A percentile compares a stretch with the other conserved stretches of the same genome.
Conservation (phyloP, 1,140 invertebrate genomes). For the Rhagoletis pomonella region DNA sequence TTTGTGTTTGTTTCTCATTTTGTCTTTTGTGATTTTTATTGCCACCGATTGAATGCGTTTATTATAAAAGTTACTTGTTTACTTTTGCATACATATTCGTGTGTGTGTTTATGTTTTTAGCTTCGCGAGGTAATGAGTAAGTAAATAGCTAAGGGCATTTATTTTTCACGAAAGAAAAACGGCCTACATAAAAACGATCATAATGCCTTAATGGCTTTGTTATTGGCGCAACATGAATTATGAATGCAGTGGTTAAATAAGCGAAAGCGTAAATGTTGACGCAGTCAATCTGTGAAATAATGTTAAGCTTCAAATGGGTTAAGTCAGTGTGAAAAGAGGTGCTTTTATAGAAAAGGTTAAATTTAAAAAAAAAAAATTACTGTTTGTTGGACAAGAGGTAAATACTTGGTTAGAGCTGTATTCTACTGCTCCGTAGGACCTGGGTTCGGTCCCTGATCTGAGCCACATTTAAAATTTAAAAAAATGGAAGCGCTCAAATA, state of each 20-base stretch:
- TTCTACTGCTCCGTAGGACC: too few relatives aligned
- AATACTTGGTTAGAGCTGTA: too few relatives aligned
- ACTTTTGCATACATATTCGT: neutral
- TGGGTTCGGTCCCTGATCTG: too few relatives aligned
- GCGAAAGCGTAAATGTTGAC: slow-evolving; percentile 7
- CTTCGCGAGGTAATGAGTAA: neutral
- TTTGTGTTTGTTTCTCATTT: neutral
- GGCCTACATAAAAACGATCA: neutral
- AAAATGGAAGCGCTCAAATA: too few relatives aligned
- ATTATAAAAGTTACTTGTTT: neutral
- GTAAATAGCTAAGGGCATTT: neutral
- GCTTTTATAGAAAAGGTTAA: neutral
- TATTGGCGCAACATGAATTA: slow-evolving; percentile 26
- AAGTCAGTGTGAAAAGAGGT: neutral
- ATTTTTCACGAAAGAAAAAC: neutral
- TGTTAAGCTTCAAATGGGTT: neutral
- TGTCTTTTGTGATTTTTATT: neutral
- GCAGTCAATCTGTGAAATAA: slow-evolving; percentile 12
- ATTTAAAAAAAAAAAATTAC: too few relatives aligned
- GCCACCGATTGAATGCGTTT: neutral
- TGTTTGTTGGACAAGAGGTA: too few relatives aligned
- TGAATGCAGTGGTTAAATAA: slow-evolving; percentile 3
- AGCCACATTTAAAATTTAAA: too few relatives aligned
- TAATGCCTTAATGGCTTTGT: slow-evolving; percentile 19
- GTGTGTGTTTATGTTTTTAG: neutral